Evolutionary conservation across 2,797 vertebrate genomes (phyloP).

Genomic region (Xerus rutilus): DNA sequence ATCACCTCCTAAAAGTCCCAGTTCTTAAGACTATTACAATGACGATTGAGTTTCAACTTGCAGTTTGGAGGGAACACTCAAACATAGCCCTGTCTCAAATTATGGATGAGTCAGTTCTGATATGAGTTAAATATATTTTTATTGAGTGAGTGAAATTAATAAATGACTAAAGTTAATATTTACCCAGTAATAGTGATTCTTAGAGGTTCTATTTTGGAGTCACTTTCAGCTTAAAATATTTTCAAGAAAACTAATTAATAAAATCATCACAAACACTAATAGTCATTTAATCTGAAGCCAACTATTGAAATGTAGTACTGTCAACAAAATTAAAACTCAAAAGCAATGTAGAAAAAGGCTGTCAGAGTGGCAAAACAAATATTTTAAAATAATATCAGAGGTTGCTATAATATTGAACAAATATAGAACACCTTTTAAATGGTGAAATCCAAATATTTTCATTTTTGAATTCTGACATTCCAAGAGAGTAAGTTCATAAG

Average conservation of each 20-base stretch:
- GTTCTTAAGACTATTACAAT: neutral
- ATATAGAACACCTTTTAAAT: conserved; percentile 64
- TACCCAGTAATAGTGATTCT: conserved; percentile 53
- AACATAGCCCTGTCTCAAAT: too few species aligned
- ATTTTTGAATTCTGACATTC: conserved; percentile 72
- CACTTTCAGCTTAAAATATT: conserved; percentile 39
- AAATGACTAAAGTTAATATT: conserved; percentile 63
- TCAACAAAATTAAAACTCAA: conserved; percentile 63
- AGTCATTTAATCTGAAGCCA: conserved; percentile 54
- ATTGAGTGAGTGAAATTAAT: conserved; percentile 16
- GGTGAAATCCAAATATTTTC: conserved; percentile 77
- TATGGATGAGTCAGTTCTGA: neutral
- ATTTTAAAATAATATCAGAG: conserved; percentile 68
- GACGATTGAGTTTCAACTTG: neutral
- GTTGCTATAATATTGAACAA: conserved; percentile 67
- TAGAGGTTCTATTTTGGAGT: conserved; percentile 50
- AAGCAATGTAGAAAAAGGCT: conserved; percentile 11
- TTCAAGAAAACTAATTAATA: conserved; percentile 64
- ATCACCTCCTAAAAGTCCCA: neutral
- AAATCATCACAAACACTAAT: neutral
- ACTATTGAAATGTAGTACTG: conserved; percentile 31
- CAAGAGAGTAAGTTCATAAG: conserved; percentile 54
- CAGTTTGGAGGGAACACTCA: neutral
- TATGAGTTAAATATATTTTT: conserved; percentile 14
- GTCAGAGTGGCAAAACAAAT: conserved; percentile 63